Evolutionary conservation across 1,140 invertebrate genomes (phyloP), one percentile per base, ranked within the genome.

Genomic region (Drosophila bifasciata): DNA sequence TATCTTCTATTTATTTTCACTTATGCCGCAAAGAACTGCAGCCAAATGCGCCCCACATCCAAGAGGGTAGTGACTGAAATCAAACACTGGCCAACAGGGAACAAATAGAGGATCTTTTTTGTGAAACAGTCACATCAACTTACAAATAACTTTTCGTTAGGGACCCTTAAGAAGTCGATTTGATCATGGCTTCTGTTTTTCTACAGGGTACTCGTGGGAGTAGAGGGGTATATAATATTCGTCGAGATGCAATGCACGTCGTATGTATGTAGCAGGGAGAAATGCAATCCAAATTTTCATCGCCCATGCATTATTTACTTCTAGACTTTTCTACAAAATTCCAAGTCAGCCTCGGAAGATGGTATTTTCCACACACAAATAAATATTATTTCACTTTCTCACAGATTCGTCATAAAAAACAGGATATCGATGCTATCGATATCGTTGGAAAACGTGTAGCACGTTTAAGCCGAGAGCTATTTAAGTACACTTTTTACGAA

Each of bases 1-100:
- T 80, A 81, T 86, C 80, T 86, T 81, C 58, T 85, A 84, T 84
- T 84, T 85, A 84, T 84, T 84, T 84, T 84, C 80, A 85, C 80
- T 84, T 79, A 76, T 84, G 80, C 78, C 74, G 79, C 78, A 61
- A 73, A 81, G 70, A 71, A 75, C 62, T 85, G 71, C 70, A 76
- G 44, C 57, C 55, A 64, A 76, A 70, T 70, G 45, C 74, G 50
- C 48, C 66, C 53, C 23, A 40, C 36, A 25, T 15, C 9, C 40
- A 49, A 32, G 56, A 46, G 46, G 53, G 36, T 71, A 25, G 56
- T 8, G 7, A n/a, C 15, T 41, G 9, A 25, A 49, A 32, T 63
- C 41, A 5, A 36, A 5, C 9, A 32, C 8, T 32, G 8, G 28
- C 28, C 25, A 13, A 36, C 32, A 36, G 32, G 32, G 32, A 36